phyloP scores from a whole-genome alignment of 2,888 invertebrate genomes.

The Proisotoma minuta region DNA sequence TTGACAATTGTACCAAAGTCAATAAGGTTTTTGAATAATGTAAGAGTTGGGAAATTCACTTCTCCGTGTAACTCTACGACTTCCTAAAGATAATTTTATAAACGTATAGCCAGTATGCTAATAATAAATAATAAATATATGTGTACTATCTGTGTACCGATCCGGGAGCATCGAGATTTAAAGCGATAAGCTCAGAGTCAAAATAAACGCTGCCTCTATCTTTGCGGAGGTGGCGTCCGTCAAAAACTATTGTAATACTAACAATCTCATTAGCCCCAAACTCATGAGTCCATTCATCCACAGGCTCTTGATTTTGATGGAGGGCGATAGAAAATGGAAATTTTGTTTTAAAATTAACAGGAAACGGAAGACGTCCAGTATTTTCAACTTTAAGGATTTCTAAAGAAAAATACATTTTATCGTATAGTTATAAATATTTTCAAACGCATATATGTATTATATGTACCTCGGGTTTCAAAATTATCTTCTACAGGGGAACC shows the following conservation, averaged over 20 bases:
- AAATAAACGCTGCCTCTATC: slow-evolving; percentile 26
- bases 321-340: slow-evolving; percentile 30
- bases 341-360: slow-evolving; percentile 22
- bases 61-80: slow-evolving; percentile 23
- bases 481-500: slow-evolving; percentile 27
- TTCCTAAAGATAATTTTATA: slow-evolving; percentile 11
- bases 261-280: slow-evolving; percentile 18
- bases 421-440: not conserved
- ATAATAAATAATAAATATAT: not conserved
- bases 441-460: slow-evolving; percentile 1
- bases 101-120: not conserved
- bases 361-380: slow-evolving; percentile 21
- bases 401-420: not conserved
- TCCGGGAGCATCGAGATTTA: slow-evolving; percentile 19
- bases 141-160: slow-evolving; percentile 2
- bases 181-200: slow-evolving; percentile 16
- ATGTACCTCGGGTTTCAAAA: slow-evolving; percentile 23
- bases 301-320: slow-evolving; percentile 11
- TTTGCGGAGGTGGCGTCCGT: slow-evolving; percentile 32
- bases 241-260: slow-evolving; percentile 24
- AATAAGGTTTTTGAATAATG: slow-evolving; percentile 14
- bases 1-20: slow-evolving; percentile 32
- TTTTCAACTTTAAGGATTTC: slow-evolving; percentile 30
- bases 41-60: slow-evolving; percentile 30
- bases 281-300: slow-evolving; percentile 16